Percentiles rank a stretch among this genome's conserved stretches.
Evolutionary conservation across 2,113 vertebrate species (phyloP).

Genomic region (Coregonus clupeaformis): DNA sequence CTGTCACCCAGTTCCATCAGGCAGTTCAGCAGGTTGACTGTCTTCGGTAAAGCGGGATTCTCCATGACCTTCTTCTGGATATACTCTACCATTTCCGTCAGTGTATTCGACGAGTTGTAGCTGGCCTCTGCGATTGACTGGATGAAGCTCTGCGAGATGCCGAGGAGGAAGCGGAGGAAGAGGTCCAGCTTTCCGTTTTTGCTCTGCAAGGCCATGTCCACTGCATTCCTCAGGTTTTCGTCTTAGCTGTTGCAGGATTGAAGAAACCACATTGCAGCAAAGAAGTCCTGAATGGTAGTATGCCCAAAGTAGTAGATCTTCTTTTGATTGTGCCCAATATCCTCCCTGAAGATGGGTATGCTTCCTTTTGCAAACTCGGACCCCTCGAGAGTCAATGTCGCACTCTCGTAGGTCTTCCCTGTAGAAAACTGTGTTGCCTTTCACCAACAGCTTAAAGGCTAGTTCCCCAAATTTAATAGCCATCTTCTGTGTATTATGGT

Average conservation of each 20-base stretch:
- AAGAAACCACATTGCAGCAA: constrained; percentile 34
- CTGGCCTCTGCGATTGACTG: not conserved
- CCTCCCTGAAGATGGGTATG: constrained; percentile 47
- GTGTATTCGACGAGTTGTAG: not conserved
- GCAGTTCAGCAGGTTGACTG: constrained; percentile 30
- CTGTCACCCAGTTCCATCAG: constrained; percentile 44
- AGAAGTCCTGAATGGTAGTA: constrained; percentile 44
- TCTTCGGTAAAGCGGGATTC: not conserved
- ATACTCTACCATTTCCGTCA: constrained; percentile 12
- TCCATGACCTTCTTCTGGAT: constrained; percentile 38
- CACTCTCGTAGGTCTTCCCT: constrained; percentile 28
- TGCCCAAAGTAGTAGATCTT: constrained; percentile 53
- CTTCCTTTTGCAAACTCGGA: constrained; percentile 24
- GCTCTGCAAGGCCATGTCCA: constrained; percentile 16
- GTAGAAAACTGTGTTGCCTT: constrained; percentile 19
- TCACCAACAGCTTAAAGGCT: constrained; percentile 17
- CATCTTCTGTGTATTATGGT: not conserved
- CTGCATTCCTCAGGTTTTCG: constrained; percentile 2
- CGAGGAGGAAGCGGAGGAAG: constrained; percentile 47
- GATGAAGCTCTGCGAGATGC: not conserved
- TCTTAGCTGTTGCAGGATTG: not conserved
- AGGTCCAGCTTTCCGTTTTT: not conserved
- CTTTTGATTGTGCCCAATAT: constrained; percentile 20
- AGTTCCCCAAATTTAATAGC: constrained; percentile 32
- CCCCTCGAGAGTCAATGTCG: constrained; percentile 29